Evolutionary conservation across 2,113 vertebrate genomes (phyloP).

Genomic region (Sylvicapra grimmia): DNA sequence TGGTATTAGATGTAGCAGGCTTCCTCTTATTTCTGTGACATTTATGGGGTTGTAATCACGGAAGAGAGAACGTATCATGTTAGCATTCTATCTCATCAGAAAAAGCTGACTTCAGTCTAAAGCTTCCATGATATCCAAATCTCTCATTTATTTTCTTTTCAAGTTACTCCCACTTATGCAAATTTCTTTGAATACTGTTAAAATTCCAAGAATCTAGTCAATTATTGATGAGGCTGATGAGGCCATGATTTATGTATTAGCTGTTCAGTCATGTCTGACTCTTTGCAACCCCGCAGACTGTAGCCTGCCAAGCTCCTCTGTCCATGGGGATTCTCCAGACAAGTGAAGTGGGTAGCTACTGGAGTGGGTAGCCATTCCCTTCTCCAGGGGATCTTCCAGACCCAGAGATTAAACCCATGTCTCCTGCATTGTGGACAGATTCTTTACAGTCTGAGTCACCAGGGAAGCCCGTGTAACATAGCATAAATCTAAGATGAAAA

Average conservation of each 20-base stretch:
- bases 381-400: background rate
- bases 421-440: background rate
- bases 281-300: background rate
- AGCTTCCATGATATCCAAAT: background rate
- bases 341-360: too few species aligned
- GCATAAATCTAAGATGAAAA: background rate
- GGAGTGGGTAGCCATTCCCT: background rate
- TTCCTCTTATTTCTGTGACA: background rate
- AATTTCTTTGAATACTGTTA: background rate
- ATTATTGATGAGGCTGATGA: background rate
- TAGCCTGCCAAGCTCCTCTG: too few species aligned
- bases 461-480: background rate
- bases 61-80: background rate
- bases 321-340: too few species aligned
- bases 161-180: background rate
- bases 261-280: background rate
- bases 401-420: background rate
- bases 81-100: background rate
- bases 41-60: background rate
- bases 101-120: background rate
- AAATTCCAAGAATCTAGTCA: background rate
- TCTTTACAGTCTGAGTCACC: background rate
- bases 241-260: background rate
- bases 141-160: background rate
- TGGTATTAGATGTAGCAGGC: background rate